These are phyloP conservation scores for Alsophila aescularia DNA, from an alignment of 2,888 invertebrate genomes.

Conservation along the genomic window DNA sequence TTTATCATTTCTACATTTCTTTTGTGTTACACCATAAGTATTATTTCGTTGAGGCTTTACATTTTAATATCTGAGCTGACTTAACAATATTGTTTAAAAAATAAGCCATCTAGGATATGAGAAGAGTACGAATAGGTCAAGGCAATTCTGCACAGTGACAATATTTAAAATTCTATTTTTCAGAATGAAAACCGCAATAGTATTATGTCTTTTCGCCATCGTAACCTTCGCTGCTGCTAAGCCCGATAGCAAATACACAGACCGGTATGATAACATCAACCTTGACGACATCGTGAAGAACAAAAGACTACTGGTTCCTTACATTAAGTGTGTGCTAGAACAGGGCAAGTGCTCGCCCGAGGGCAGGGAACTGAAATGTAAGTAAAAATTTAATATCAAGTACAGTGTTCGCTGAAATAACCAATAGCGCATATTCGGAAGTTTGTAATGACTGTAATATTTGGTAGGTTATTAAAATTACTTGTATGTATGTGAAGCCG, in stretches of 20 bases:
- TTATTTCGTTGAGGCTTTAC: too few species aligned
- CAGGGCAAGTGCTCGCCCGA: conserved; percentile 86
- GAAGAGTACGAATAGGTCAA: too few species aligned
- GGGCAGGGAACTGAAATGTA: conserved; percentile 87
- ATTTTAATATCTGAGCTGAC: too few species aligned
- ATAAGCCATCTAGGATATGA: too few species aligned
- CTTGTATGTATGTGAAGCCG: too few species aligned
- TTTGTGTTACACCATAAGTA: neutral
- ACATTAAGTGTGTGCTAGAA: conserved; percentile 86
- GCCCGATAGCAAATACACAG: conserved; percentile 69
- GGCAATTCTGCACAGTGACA: too few species aligned
- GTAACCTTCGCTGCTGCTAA: conserved; percentile 44
- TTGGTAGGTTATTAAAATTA: too few species aligned
- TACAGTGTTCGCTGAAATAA: too few species aligned
- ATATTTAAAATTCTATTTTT: conserved; percentile 5
- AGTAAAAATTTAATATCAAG: conserved; percentile 43
- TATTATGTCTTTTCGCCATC: conserved; percentile 52
- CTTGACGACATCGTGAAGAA: conserved; percentile 86
- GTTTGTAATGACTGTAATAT: too few species aligned
- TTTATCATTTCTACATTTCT: neutral
- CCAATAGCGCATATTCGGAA: too few species aligned
- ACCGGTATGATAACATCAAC: conserved; percentile 88
- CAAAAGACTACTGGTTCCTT: conserved; percentile 85
- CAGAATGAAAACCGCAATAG: conserved; percentile 51
- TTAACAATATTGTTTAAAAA: too few species aligned